Evolutionary conservation across 2,888 invertebrate species (phyloP).

Genomic region (Lasioglossum oenotherae): DNA sequence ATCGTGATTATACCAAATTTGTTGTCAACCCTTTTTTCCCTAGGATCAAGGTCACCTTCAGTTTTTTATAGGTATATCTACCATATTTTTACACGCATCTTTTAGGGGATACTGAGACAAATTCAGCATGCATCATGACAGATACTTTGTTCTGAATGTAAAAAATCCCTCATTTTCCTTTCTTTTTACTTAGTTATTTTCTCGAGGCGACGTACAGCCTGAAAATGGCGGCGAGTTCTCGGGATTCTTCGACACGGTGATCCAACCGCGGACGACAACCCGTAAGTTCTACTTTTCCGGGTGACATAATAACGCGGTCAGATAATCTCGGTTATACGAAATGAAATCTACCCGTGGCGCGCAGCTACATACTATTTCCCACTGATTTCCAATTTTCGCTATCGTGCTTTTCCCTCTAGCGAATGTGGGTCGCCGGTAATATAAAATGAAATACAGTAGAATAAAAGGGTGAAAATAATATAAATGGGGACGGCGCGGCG

Average conservation of each 20-base stretch:
- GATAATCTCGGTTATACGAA: conserved; percentile 63
- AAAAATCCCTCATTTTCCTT: conserved; percentile 16
- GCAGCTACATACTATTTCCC: conserved; percentile 58
- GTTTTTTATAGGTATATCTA: too few relatives aligned
- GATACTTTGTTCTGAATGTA: too few relatives aligned
- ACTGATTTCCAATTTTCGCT: conserved; percentile 78
- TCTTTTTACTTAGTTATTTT: conserved; percentile 25
- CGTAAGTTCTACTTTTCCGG: conserved; percentile 42
- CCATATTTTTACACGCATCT: too few relatives aligned
- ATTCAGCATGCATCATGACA: too few relatives aligned
- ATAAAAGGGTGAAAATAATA: conserved; percentile 2
- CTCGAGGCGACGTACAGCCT: conserved; percentile 3
- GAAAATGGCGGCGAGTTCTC: neutral
- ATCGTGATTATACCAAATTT: too few relatives aligned
- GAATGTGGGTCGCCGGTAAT: neutral
- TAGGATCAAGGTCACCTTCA: too few relatives aligned
- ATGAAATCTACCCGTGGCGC: conserved; percentile 33
- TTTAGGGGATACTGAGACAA: too few relatives aligned
- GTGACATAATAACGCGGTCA: conserved; percentile 55
- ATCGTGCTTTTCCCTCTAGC: neutral
- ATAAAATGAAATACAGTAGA: neutral
- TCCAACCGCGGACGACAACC: conserved; percentile 24
- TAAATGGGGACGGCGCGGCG: neutral
- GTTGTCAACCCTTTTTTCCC: too few relatives aligned
- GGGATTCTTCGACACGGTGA: conserved; percentile 14